These are phyloP conservation scores for Cylloceria caligata DNA, from an alignment of 2,888 invertebrate species.

Conservation along the genomic window DNA sequence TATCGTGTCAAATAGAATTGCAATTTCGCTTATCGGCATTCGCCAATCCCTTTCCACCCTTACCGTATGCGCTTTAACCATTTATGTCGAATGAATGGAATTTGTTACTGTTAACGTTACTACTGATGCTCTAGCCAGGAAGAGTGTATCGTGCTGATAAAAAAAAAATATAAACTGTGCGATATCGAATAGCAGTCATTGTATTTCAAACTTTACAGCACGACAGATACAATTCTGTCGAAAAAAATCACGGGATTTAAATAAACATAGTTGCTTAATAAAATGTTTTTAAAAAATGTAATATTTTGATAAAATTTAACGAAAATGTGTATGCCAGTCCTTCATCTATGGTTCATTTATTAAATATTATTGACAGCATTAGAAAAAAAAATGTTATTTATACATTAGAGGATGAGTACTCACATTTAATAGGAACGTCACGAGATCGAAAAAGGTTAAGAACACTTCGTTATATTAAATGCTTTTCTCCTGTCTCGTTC, in stretches of 20 bases:
- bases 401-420: not conserved
- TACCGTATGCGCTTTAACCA: constrained; percentile 55
- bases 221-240: constrained; percentile 1
- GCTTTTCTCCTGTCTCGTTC: constrained; percentile 56
- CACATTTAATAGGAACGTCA: not conserved
- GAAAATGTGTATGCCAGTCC: no score
- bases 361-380: not conserved
- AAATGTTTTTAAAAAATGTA: not conserved
- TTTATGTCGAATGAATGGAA: constrained; percentile 64
- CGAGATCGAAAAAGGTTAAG: constrained; percentile 23
- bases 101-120: constrained; percentile 32
- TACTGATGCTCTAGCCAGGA: constrained; percentile 25
- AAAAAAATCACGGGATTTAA: not conserved
- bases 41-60: constrained; percentile 43
- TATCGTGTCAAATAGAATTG: constrained; percentile 51
- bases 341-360: no score
- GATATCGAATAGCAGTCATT: constrained; percentile 59
- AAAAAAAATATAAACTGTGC: constrained; percentile 54
- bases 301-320: no score
- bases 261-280: not conserved
- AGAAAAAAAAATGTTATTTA: not conserved
- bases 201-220: constrained; percentile 18
- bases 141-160: constrained; percentile 66
- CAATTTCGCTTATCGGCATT: constrained; percentile 50
- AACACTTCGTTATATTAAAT: constrained; percentile 62